Percentiles rank a stretch among this genome's conserved stretches.
These are phyloP conservation scores for Tethya wilhelma DNA, from an alignment of 37 sponge, comb jelly and placozoan species.

Conservation along the genomic window DNA sequence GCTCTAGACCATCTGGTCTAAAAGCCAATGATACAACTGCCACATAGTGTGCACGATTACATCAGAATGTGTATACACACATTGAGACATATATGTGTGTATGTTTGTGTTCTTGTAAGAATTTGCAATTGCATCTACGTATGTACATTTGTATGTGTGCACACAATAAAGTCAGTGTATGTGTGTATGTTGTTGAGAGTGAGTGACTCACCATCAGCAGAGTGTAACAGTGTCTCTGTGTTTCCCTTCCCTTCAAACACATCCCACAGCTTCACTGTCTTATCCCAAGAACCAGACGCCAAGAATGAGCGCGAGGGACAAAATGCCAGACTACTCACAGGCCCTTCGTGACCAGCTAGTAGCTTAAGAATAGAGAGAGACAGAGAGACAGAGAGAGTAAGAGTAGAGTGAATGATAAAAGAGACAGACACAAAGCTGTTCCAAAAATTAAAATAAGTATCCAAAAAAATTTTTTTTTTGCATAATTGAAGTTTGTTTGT, in stretches of 20 bases:
- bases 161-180: neutral
- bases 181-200: neutral
- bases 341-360: slow-evolving; percentile 90
- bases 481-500: no score
- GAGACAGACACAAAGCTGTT: no score
- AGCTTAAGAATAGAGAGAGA: slow-evolving; percentile 53
- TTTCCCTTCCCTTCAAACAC: slow-evolving; percentile 83
- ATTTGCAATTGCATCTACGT: no score
- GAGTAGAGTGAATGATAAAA: no score
- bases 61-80: neutral
- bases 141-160: no score
- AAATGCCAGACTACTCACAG: slow-evolving; percentile 80
- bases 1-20: slow-evolving; percentile 76
- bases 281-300: slow-evolving; percentile 95
- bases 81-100: neutral
- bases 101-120: neutral
- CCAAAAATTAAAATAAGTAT: no score
- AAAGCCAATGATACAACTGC: slow-evolving; percentile 66
- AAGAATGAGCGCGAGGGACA: slow-evolving; percentile 62
- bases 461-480: no score
- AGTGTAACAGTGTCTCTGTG: slow-evolving; percentile 71
- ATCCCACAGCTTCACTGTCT: slow-evolving; percentile 91
- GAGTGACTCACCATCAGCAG: slow-evolving; percentile 64
- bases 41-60: no score
- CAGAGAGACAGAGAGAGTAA: neutral